Base-by-base conservation (phyloP, 2,113 vertebrate species). In the Hoplias malabaricus region DNA sequence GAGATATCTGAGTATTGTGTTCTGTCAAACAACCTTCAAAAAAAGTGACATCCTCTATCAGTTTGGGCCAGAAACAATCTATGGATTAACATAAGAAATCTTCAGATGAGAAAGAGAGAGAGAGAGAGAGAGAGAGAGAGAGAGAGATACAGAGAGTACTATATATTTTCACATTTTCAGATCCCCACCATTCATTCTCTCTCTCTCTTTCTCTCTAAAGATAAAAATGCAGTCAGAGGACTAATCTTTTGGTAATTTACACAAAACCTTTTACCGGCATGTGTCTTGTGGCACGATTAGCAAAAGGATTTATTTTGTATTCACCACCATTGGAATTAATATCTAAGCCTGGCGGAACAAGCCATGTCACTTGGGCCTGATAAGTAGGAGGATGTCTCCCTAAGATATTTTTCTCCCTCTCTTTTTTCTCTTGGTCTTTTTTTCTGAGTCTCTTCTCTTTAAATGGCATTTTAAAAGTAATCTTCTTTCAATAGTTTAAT, bases 191-290 rank as follows among this genome's bases (percentile, higher is more conserved):
- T 54, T 31, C 36, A 13, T 36, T 25, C 65, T 85, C 82, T 79
- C 83, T 82, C 72, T 66, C 36, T 74, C 78, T 86, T 88, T 89
- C 85, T 84, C 86, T 88, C 86, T 81, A 86, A 74, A 91, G 90
- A 90, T 89, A 90, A 88, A 90, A 79, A 40, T 59, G 73, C 86
- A 73, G 81, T 56, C 31, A 80, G 85, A 88, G 82, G 89, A 88
- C 84, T 91, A 90, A 92, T 93, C 90, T 92, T 88, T 89, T 83
- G 82, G 88, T 91, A 87, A 91, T 92, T 92, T 91, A 91, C 90
- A 91, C 89, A 91, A 90, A 92, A 88, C 87, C 85, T 86, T 90
- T 91, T 89, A 87, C 87, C 76, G 75, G 74, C 66, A 56, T 84
- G 87, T 89, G 87, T 91, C 88, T 90, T 87, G 81, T 83, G 69